These are phyloP conservation scores for Elegia similella DNA, from an alignment of 2,888 invertebrate species.

Conservation along the genomic window DNA sequence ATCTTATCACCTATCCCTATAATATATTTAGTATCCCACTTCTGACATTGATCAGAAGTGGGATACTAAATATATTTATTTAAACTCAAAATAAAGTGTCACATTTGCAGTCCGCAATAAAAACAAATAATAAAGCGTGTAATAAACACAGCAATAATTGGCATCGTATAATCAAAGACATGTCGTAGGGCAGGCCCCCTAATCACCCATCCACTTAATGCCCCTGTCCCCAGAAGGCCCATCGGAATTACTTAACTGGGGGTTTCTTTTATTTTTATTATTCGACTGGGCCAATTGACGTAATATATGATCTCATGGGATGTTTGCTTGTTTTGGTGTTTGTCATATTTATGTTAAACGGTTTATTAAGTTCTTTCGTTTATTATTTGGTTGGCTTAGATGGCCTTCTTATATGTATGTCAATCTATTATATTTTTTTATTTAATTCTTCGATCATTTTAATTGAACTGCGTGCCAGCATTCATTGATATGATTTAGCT, in stretches of 20 bases:
- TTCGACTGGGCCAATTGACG: constrained; percentile 56
- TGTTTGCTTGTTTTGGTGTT: constrained; percentile 14
- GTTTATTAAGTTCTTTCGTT: not conserved
- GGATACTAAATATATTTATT: not conserved
- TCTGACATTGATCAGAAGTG: not conserved
- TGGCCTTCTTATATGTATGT: not conserved
- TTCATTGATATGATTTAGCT: too few relatives aligned
- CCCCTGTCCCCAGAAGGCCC: constrained; percentile 34
- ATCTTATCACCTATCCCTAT: too few relatives aligned
- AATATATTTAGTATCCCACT: too few relatives aligned
- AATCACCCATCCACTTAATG: constrained; percentile 63
- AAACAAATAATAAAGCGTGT: constrained; percentile 6
- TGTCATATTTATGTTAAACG: constrained; percentile 8
- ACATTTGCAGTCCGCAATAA: not conserved
- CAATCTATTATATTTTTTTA: not conserved
- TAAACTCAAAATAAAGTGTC: not conserved
- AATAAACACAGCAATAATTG: constrained; percentile 14
- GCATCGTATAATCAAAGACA: constrained; percentile 13
- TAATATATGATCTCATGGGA: constrained; percentile 27
- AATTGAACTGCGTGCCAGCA: too few relatives aligned
- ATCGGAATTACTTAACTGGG: constrained; percentile 65
- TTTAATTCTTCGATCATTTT: too few relatives aligned
- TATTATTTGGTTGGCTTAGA: not conserved
- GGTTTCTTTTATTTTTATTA: constrained; percentile 73
- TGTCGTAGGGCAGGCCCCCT: constrained; percentile 22